Conservation (phyloP, 2,113 vertebrate species). For the Calyptomena viridis region DNA sequence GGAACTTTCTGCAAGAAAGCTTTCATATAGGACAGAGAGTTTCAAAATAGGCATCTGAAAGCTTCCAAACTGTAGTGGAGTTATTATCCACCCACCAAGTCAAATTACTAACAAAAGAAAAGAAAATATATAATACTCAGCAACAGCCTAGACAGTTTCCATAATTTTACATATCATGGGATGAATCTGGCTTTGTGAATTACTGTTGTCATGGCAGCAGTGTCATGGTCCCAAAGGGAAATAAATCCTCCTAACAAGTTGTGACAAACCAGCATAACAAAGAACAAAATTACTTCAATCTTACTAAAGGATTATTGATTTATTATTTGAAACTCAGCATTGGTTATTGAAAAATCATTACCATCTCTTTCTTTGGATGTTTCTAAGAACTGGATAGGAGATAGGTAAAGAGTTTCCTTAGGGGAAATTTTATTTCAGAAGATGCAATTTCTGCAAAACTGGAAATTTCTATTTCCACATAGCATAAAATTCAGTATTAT, state of each 20-base stretch:
- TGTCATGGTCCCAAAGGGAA: conserved; percentile 36
- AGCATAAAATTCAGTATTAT: neutral
- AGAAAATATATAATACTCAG: neutral
- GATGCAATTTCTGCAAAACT: neutral
- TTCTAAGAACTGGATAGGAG: neutral
- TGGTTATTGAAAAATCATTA: conserved; percentile 31
- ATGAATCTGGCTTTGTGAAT: conserved; percentile 30
- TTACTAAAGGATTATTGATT: conserved; percentile 39
- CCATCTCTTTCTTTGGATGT: neutral
- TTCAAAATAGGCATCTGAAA: conserved; percentile 7
- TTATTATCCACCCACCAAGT: neutral
- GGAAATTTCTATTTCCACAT: neutral
- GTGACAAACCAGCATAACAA: conserved; percentile 49
- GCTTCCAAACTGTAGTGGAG: neutral
- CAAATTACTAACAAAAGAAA: conserved; percentile 22
- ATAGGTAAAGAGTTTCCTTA: neutral
- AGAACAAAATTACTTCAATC: conserved; percentile 42
- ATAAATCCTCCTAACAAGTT: conserved; percentile 48
- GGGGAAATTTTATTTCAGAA: neutral
- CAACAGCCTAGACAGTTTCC: neutral
- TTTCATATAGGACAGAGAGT: neutral
- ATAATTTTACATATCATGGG: conserved; percentile 13
- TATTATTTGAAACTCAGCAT: conserved; percentile 47
- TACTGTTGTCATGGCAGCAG: conserved; percentile 48
- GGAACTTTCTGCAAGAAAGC: neutral